These are phyloP conservation scores for Eupithecia inturbata DNA, from an alignment of 2,888 invertebrate genomes.

Conservation along the genomic window DNA sequence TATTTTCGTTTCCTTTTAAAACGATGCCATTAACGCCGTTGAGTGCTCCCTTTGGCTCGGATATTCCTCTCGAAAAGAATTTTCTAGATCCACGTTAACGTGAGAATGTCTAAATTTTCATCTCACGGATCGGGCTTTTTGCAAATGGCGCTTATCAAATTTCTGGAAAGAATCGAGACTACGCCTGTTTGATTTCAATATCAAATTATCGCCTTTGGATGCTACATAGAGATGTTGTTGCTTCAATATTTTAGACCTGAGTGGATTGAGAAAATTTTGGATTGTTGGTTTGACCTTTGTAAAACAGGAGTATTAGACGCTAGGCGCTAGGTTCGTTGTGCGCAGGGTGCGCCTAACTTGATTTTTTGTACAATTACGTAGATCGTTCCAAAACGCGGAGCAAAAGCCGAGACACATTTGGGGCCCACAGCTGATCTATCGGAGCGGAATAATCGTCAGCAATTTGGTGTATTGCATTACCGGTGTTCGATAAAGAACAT, in stretches of 20 bases:
- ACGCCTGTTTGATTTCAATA: conserved; percentile 52
- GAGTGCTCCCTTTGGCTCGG: conserved; percentile 68
- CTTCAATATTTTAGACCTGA: conserved; percentile 1
- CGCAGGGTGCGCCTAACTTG: not conserved
- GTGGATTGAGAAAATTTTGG: conserved; percentile 8
- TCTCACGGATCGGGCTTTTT: conserved; percentile 58
- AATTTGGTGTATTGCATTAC: conserved; percentile 48
- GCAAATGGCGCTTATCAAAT: conserved; percentile 61
- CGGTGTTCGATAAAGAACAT: conserved; percentile 57
- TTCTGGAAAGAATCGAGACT: conserved; percentile 48
- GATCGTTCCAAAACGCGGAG: conserved; percentile 11
- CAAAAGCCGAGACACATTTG: conserved; percentile 24
- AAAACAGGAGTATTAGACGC: not conserved
- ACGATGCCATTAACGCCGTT: conserved; percentile 71
- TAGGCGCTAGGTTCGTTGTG: too few relatives aligned
- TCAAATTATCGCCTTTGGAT: conserved; percentile 46
- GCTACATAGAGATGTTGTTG: not conserved
- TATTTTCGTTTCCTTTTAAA: conserved; percentile 78
- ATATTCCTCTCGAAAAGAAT: conserved; percentile 64
- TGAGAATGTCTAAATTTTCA: conserved; percentile 64
- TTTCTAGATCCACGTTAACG: conserved; percentile 61
- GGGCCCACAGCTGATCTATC: conserved; percentile 17
- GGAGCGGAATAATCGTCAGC: conserved; percentile 45
- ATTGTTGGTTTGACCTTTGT: conserved; percentile 6
- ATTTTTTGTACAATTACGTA: not conserved